phyloP scores from a whole-genome alignment of 37 sponge, comb jelly and placozoan species.

The Aplysina aerophoba region DNA sequence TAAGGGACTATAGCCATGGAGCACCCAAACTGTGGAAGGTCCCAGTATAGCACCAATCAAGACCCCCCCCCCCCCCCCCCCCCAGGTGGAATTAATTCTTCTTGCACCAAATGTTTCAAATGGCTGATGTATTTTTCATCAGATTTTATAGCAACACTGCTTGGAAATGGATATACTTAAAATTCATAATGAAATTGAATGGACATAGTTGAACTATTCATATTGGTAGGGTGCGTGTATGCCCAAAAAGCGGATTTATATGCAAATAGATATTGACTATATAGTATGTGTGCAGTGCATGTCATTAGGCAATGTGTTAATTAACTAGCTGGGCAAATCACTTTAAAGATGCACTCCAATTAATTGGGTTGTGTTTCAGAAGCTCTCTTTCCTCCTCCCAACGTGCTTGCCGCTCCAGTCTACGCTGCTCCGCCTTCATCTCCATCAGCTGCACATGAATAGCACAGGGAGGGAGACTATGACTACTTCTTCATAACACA shows the following conservation, averaged over 20 bases:
- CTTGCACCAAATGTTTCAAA: no score
- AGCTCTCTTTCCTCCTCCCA: conserved; percentile 36
- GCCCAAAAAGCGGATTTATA: neutral
- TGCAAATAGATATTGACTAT: neutral
- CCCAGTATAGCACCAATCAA: neutral
- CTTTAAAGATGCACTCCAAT: conserved; percentile 70
- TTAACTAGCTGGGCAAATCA: neutral
- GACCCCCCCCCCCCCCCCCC: no score
- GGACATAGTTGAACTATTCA: neutral
- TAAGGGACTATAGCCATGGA: neutral
- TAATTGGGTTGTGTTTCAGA: conserved; percentile 60
- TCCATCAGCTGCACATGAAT: conserved; percentile 61
- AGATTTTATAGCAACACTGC: no score
- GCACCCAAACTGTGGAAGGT: conserved; percentile 5
- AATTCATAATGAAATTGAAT: neutral
- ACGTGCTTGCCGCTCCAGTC: conserved; percentile 12
- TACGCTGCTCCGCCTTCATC: conserved; percentile 44
- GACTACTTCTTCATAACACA: no score
- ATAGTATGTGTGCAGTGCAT: neutral
- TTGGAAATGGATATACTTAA: no score
- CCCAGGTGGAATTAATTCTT: no score
- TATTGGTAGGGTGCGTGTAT: neutral
- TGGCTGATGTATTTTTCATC: no score
- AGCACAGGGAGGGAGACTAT: conserved; percentile 5
- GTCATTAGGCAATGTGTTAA: neutral